phyloP scores from a whole-genome alignment of 1,140 invertebrate genomes.

The Daktulosphaira vitifoliae region DNA sequence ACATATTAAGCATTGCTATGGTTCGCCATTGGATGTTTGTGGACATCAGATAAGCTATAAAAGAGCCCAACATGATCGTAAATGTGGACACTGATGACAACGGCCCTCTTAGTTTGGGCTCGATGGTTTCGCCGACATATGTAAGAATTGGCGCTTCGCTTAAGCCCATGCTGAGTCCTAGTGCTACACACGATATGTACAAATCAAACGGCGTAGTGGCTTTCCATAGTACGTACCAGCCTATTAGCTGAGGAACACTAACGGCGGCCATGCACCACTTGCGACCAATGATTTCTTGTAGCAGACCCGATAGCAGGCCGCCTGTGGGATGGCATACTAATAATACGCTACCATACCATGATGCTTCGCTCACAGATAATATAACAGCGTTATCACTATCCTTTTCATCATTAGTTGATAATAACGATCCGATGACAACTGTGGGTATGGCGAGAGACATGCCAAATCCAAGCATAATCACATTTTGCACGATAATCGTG shows the following conservation, averaged over 20 bases:
- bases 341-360: constrained; percentile 35
- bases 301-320: constrained; percentile 35
- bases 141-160: constrained; percentile 50
- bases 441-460: constrained; percentile 34
- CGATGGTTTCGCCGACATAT: constrained; percentile 50
- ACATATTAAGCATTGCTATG: constrained; percentile 34
- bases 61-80: constrained; percentile 38
- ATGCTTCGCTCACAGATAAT: constrained; percentile 35
- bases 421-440: constrained; percentile 22
- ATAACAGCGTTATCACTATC: constrained; percentile 38
- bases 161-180: constrained; percentile 45
- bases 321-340: constrained; percentile 36
- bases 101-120: constrained; percentile 39
- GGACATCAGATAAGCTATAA: constrained; percentile 36
- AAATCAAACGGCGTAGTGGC: constrained; percentile 28
- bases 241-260: constrained; percentile 36
- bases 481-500: constrained; percentile 24
- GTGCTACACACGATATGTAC: constrained; percentile 35
- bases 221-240: constrained; percentile 36
- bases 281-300: constrained; percentile 37
- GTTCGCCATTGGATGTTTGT: constrained; percentile 34
- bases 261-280: constrained; percentile 37
- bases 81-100: constrained; percentile 39
- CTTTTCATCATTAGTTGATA: constrained; percentile 25
- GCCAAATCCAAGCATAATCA: constrained; percentile 31